Conservation (phyloP, 2,888 invertebrate genomes). For the Pterobdella sp. region DNA sequence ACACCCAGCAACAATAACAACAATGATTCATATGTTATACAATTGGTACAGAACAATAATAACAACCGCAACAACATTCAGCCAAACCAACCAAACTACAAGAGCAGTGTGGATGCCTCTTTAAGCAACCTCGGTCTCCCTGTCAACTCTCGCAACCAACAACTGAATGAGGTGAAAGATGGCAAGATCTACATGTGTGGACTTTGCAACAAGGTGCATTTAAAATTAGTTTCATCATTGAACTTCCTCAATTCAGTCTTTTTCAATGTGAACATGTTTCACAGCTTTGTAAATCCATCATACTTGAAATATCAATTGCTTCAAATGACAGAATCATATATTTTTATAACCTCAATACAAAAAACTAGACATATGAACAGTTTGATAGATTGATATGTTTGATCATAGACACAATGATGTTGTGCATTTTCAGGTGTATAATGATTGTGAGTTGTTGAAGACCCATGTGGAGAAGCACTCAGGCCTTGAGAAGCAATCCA, state of each 20-base stretch:
- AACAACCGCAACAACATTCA: slow-evolving; percentile 8
- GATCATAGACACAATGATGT: background rate
- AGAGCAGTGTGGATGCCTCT: background rate
- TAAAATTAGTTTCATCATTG: no score
- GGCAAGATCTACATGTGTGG: slow-evolving; percentile 26
- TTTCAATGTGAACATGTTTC: no score
- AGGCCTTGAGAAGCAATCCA: slow-evolving; percentile 21
- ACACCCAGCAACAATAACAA: background rate
- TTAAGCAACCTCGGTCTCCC: background rate
- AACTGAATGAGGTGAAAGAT: slow-evolving; percentile 15
- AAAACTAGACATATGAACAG: background rate
- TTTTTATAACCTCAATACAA: no score
- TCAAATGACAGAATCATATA: no score
- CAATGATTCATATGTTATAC: slow-evolving; percentile 13
- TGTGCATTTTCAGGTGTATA: slow-evolving; percentile 10
- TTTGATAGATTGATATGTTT: background rate
- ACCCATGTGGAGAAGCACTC: slow-evolving; percentile 25
- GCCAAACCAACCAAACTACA: slow-evolving; percentile 1
- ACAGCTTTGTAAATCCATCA: no score
- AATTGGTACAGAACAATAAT: slow-evolving; percentile 10
- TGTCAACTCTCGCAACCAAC: background rate
- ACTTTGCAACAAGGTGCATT: slow-evolving; percentile 23
- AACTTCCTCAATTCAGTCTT: no score
- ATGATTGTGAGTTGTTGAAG: slow-evolving; percentile 24
- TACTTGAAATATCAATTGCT: no score